These are phyloP conservation scores for Echiichthys vipera DNA, from an alignment of 2,797 vertebrate genomes.

Conservation along the genomic window DNA sequence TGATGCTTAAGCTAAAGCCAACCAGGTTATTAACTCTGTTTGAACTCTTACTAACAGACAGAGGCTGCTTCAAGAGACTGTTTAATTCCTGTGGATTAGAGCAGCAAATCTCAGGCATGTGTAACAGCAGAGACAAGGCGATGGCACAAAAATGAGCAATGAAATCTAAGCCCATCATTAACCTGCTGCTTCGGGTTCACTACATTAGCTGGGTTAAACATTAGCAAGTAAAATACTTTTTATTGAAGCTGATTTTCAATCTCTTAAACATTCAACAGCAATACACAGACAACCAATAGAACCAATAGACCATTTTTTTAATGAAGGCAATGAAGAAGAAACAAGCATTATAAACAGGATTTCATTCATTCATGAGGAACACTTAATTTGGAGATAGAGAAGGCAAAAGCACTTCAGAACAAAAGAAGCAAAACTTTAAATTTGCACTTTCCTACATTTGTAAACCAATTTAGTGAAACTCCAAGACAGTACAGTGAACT, in stretches of 20 bases:
- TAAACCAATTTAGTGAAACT: neutral
- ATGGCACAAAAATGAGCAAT: conserved; percentile 14
- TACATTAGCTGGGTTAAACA: conserved; percentile 20
- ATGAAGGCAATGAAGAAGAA: neutral
- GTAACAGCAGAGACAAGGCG: conserved; percentile 17
- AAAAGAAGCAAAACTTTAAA: neutral
- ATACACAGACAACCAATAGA: neutral
- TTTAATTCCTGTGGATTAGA: conserved; percentile 68
- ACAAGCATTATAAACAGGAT: neutral
- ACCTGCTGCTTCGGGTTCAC: conserved; percentile 8
- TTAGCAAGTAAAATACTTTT: conserved; percentile 14
- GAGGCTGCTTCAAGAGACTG: conserved; percentile 31
- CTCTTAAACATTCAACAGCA: neutral
- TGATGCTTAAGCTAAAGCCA: conserved; percentile 33
- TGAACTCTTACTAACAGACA: conserved; percentile 54
- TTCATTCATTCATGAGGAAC: conserved; percentile 4
- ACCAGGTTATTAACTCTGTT: conserved; percentile 52
- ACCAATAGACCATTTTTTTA: neutral
- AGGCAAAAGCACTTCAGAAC: neutral
- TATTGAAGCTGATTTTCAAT: conserved; percentile 7
- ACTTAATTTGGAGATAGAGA: conserved; percentile 1
- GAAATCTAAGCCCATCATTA: conserved; percentile 37
- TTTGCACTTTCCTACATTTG: conserved; percentile 7
- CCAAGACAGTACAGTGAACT: conserved; percentile 3
- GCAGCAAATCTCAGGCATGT: conserved; percentile 47